Percentiles rank a stretch among this genome's conserved stretches.
phyloP scores from a whole-genome alignment of 2,797 vertebrate genomes.

The Pantherophis alleghaniensis region DNA sequence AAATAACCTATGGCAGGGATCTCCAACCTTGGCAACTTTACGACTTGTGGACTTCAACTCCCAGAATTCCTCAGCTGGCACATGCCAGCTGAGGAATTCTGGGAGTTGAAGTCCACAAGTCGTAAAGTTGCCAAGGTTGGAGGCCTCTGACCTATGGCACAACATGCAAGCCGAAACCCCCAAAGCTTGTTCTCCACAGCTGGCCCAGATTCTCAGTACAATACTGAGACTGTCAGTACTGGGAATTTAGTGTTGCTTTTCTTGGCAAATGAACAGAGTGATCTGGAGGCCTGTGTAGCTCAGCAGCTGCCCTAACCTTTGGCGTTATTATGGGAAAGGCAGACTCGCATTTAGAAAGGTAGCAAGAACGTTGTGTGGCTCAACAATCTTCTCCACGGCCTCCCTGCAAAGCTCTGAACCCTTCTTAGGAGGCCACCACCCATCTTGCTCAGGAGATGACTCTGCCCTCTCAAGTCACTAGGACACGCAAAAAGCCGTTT shows the following conservation, averaged over 20 bases:
- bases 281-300: not conserved
- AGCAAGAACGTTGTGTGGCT: not conserved
- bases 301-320: not conserved
- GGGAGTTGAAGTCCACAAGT: too few relatives aligned
- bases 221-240: not conserved
- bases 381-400: not conserved
- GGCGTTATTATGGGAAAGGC: not conserved
- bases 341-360: not conserved
- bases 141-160: not conserved
- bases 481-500: fast-evolving
- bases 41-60: too few relatives aligned
- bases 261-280: not conserved
- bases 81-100: too few relatives aligned
- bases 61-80: too few relatives aligned
- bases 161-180: not conserved
- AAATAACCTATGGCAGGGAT: not conserved
- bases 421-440: not conserved
- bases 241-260: not conserved
- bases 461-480: fast-evolving
- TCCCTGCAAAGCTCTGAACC: not conserved
- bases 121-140: too few relatives aligned
- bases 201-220: not conserved
- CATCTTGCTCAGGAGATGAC: not conserved
- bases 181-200: not conserved
- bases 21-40: too few relatives aligned